Evolutionary conservation across 1,140 invertebrate species (phyloP).

Genomic region (Leguminivora glycinivorella): DNA sequence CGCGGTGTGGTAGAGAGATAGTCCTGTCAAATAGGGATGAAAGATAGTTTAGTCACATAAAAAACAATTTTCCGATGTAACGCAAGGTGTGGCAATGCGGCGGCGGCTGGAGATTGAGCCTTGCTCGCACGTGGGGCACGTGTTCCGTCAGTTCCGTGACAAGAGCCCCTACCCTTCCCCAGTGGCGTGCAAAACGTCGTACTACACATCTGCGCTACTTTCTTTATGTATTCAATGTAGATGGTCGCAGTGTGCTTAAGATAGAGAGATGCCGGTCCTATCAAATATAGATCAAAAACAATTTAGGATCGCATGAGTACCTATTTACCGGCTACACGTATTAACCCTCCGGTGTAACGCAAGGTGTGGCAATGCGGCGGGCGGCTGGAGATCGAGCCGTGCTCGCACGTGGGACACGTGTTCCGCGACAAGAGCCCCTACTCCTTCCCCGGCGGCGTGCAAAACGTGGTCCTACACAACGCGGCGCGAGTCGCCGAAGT

Average conservation of each 20-base stretch:
- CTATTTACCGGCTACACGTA: too few species aligned
- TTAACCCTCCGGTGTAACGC: background rate
- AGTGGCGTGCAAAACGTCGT: constrained; percentile 98
- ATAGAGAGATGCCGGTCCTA: too few species aligned
- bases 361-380: constrained; percentile 99
- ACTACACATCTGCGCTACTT: too few species aligned
- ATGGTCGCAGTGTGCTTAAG: too few species aligned
- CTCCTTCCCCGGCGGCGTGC: constrained; percentile 99
- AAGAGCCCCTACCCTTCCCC: constrained; percentile 99
- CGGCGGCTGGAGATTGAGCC: constrained; percentile 95
- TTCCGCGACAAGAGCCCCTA: constrained; percentile 99
- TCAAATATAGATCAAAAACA: too few species aligned
- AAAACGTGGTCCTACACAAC: constrained; percentile 97
- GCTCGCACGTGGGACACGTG: constrained; percentile 98
- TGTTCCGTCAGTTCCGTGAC: constrained; percentile 96
- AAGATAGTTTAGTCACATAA: too few species aligned
- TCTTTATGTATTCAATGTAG: too few species aligned
- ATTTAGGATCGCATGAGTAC: too few species aligned
- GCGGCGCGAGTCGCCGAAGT: constrained; percentile 97
- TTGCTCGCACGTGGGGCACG: constrained; percentile 97
- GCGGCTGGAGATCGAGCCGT: constrained; percentile 96
- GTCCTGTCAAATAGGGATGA: too few species aligned
- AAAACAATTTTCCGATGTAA: background rate
- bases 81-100: constrained; percentile 98
- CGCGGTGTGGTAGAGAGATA: too few species aligned